Evolutionary conservation across 2,113 vertebrate genomes (phyloP).

Genomic region (Eretmochelys imbricata): DNA sequence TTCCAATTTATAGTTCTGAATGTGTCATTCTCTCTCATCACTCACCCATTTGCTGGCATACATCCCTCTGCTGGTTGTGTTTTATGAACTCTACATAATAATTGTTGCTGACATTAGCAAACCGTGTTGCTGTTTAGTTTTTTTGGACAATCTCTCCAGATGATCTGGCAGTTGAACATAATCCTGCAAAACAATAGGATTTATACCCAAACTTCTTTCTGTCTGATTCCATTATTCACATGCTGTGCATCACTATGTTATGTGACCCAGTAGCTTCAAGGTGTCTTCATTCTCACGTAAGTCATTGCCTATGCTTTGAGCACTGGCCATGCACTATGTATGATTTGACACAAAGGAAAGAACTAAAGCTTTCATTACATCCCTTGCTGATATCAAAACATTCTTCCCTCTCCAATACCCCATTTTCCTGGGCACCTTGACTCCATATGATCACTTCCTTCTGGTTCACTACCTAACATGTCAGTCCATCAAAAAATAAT

Average conservation of each 20-base stretch:
- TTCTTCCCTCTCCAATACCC: background rate
- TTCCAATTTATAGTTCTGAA: background rate
- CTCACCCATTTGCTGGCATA: background rate
- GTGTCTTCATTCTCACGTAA: background rate
- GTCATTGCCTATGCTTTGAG: background rate
- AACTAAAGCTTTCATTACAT: background rate
- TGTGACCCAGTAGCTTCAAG: background rate
- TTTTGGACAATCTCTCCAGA: background rate
- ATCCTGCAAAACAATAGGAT: background rate
- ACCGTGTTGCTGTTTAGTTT: background rate
- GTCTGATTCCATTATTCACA: background rate
- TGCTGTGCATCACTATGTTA: background rate
- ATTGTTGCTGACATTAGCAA: background rate
- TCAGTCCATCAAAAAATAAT: background rate
- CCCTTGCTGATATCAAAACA: background rate
- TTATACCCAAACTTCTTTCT: background rate
- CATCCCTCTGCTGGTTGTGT: background rate
- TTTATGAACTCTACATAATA: background rate
- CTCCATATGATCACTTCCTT: background rate
- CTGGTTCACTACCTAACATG: background rate
- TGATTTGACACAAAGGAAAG: background rate
- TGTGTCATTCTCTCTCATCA: background rate
- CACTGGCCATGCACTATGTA: background rate
- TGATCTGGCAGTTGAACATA: background rate
- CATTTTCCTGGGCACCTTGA: background rate